phyloP scores from a whole-genome alignment of 1,140 invertebrate species.

The Akabosia matsudoensis region DNA sequence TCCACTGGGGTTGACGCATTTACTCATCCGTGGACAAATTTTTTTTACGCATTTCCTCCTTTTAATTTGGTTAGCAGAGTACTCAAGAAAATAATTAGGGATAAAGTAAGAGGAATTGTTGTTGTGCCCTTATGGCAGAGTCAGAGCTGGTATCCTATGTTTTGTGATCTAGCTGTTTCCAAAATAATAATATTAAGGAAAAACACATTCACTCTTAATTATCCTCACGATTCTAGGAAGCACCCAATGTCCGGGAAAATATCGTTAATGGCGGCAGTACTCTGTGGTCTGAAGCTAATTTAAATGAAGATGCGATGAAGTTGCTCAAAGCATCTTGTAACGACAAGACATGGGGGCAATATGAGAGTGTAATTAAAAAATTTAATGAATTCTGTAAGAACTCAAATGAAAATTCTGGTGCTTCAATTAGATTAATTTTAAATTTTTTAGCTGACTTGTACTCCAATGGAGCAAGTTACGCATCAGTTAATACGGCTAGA shows the following conservation, averaged over 20 bases:
- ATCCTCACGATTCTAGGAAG: background rate
- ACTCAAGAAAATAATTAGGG: background rate
- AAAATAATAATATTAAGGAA: background rate
- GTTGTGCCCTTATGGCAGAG: constrained; percentile 19
- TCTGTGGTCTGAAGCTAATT: background rate
- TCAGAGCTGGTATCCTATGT: constrained; percentile 25
- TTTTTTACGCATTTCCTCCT: constrained; percentile 21
- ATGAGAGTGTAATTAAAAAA: background rate
- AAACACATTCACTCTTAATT: background rate
- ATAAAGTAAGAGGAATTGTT: background rate
- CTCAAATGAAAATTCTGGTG: background rate
- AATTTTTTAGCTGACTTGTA: background rate
- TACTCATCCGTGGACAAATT: background rate
- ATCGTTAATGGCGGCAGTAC: background rate
- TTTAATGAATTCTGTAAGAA: background rate
- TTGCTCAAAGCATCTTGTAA: background rate
- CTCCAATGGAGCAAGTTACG: background rate
- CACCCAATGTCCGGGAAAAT: background rate
- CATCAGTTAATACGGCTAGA: background rate
- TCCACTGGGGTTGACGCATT: background rate
- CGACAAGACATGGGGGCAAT: background rate
- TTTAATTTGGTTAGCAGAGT: background rate
- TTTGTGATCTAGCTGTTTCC: background rate
- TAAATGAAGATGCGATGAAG: background rate
- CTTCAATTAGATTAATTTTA: background rate